Percentiles rank a stretch among this genome's conserved stretches.
These are phyloP conservation scores for Drosophila macrothrix DNA, from an alignment of 2,888 invertebrate genomes.

Conservation along the genomic window DNA sequence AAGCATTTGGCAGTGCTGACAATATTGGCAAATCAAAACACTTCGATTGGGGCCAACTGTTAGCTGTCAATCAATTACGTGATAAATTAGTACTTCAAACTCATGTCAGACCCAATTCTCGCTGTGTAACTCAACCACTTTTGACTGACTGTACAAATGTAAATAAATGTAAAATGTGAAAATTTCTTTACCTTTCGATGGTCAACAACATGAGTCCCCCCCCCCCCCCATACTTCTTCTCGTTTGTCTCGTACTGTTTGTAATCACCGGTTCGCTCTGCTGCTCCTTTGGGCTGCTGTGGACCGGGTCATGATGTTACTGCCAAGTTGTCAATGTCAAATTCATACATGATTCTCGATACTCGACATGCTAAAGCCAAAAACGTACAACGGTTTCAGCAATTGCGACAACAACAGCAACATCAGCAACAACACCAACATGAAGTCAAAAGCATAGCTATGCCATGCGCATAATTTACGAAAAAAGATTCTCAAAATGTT, in stretches of 20 bases:
- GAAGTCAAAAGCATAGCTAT: constrained; percentile 27
- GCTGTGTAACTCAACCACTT: constrained; percentile 31
- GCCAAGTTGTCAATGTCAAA: constrained; percentile 74
- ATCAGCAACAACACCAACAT: constrained; percentile 13
- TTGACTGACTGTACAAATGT: constrained; percentile 54
- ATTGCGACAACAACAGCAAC: constrained; percentile 37
- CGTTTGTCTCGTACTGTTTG: constrained; percentile 29
- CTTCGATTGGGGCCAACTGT: constrained; percentile 20
- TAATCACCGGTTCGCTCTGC: constrained; percentile 51
- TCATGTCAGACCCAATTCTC: constrained; percentile 46
- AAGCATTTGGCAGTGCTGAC: constrained; percentile 30
- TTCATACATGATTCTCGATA: constrained; percentile 72
- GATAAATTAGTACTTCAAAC: constrained; percentile 29
- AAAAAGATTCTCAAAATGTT: constrained; percentile 73
- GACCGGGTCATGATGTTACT: constrained; percentile 45
- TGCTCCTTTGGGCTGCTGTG: constrained; percentile 27
- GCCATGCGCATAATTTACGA: constrained; percentile 76
- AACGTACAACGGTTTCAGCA: constrained; percentile 55
- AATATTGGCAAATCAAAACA: constrained; percentile 29
- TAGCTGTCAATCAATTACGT: constrained; percentile 26
- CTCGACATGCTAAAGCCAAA: constrained; percentile 65
- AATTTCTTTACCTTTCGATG: constrained; percentile 30
- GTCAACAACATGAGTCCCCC: constrained; percentile 3
- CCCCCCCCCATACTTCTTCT: background rate
- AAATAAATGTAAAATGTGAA: constrained; percentile 68